Percentiles rank a stretch among this genome's conserved stretches.
Conservation (phyloP, 2,888 invertebrate genomes). For the Thecocarcelia acutangulata region DNA sequence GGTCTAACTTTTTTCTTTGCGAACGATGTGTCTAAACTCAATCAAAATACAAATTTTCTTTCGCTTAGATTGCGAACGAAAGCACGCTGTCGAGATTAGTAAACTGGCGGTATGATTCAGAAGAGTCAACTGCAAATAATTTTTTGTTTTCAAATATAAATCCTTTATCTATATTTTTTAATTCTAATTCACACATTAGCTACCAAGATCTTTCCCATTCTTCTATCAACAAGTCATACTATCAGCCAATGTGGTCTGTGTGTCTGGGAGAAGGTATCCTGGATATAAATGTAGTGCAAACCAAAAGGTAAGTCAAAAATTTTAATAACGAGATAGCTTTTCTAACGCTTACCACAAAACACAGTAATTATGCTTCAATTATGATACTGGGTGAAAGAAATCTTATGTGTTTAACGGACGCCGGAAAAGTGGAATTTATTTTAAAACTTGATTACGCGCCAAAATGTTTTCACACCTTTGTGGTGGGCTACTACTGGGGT, state of each 20-base stretch:
- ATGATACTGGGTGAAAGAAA: conserved; percentile 92
- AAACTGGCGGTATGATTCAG: too few relatives aligned
- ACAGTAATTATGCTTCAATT: conserved; percentile 86
- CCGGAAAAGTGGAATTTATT: conserved; percentile 90
- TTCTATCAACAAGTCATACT: conserved; percentile 84
- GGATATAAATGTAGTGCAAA: conserved; percentile 81
- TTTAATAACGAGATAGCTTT: neutral
- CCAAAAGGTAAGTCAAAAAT: conserved; percentile 75
- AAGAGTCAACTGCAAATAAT: too few relatives aligned
- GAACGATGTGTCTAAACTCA: too few relatives aligned
- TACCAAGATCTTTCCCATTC: conserved; percentile 90
- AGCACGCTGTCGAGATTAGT: too few relatives aligned
- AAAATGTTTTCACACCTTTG: conserved; percentile 87
- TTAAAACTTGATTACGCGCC: conserved; percentile 93
- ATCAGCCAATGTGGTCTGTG: conserved; percentile 79
- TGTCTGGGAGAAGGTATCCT: conserved; percentile 87
- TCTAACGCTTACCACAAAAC: neutral
- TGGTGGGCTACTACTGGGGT: conserved; percentile 87
- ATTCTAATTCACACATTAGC: conserved; percentile 79
- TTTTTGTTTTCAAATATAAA: too few relatives aligned
- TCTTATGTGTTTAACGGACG: conserved; percentile 90
- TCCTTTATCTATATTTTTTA: too few relatives aligned
- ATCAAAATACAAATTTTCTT: too few relatives aligned
- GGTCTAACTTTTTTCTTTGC: too few relatives aligned
- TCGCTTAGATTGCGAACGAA: too few relatives aligned